Percentiles rank a stretch among this genome's conserved stretches.
Evolutionary conservation across 2,113 vertebrate genomes (phyloP).

Genomic region (Oryctolagus cuniculus): mOryCun1.1 NC_091433.1:106159501-106160000

Average conservation of each 20-base stretch:
- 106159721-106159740: not conserved
- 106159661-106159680: too few species aligned
- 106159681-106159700: not conserved
- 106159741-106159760: not conserved
- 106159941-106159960: not conserved
- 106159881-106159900: not conserved
- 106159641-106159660: not conserved
- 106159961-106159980: not conserved
- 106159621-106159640: not conserved
- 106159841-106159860: not conserved
- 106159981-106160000: not conserved
- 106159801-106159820: accelerated
- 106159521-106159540: too few species aligned
- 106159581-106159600: not conserved
- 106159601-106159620: accelerated
- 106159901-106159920: not conserved
- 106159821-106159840: not conserved
- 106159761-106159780: not conserved
- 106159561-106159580: not conserved
- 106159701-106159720: not conserved
- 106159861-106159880: not conserved
- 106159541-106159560: not conserved
- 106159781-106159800: not conserved
- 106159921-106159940: not conserved
- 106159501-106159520: too few species aligned